Base-by-base conservation (phyloP, 2,797 vertebrate genomes). In the Cuniculus paca region DNA sequence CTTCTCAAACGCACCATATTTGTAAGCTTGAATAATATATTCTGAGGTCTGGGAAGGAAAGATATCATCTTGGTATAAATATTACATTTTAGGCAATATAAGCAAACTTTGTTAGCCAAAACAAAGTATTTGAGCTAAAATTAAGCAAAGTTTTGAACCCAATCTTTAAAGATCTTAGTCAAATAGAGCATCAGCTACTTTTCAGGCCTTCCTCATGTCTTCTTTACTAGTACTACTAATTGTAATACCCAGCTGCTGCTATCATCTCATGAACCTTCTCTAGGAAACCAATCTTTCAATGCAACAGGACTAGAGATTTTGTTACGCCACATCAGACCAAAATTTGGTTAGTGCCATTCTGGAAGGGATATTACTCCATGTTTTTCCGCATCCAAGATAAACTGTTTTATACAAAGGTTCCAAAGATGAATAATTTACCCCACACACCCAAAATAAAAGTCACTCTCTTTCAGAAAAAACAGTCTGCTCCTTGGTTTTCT, bases 1-100 rank as follows among this genome's bases (percentile, higher is more conserved):
- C 98, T 99, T 99, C 99, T 99, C 99, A 94, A 99, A 99, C 0
- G 99, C 99, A 96, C 99, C 99, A 2, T 99, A 99, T 98, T 99
- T 99, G 96, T 99, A 99, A 60, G 99, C 99, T 98, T 99, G 99
- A 98, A 99, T 99, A 98, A 99, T 99, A 94, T 99, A 99, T 99
- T 99, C 99, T 99, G 99, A 99, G 99, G 99, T 99, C 99, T 99
- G 98, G 48, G 93, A 70, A 98, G 94, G 85, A 98, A 97, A 98
- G 90, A 98, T 52, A 95, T 31, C 77, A 65, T 34, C 70, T 91
- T 94, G 52, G 90, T 42, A 22, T 98, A 26, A 98, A 93, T 72
- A 96, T 83, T 90, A 94, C 52, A 92, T 36, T 56, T 84, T 63
- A 96, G 42, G 50, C 26, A 90, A 86, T 14, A 42, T 72, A 93